These are phyloP conservation scores for Drosophila cardini DNA, from an alignment of 1,140 invertebrate genomes.

Conservation along the genomic window DNA sequence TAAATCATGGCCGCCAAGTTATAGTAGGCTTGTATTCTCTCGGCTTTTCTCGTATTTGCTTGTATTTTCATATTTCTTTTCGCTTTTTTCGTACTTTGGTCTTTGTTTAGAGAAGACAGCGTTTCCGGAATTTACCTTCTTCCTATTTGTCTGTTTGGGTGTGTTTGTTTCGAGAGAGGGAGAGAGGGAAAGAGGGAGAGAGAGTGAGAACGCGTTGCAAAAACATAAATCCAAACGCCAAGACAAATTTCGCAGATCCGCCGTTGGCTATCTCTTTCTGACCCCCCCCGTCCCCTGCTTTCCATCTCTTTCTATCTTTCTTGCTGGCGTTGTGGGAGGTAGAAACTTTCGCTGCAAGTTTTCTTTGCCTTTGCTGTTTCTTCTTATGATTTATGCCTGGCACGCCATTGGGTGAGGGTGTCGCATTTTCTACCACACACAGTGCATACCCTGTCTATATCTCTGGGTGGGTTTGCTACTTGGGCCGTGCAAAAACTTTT, in stretches of 20 bases:
- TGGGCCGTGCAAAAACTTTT: constrained; percentile 64
- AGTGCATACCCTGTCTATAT: constrained; percentile 7
- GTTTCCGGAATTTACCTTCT: constrained; percentile 81
- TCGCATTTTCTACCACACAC: neutral
- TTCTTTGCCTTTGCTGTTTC: constrained; percentile 60
- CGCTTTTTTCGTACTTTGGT: constrained; percentile 26
- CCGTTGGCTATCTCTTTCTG: constrained; percentile 31
- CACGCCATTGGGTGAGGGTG: constrained; percentile 71
- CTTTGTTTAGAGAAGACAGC: constrained; percentile 80
- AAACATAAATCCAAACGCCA: constrained; percentile 83
- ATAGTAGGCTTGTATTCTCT: constrained; percentile 69
- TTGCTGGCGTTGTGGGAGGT: constrained; percentile 5
- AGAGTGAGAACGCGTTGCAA: constrained; percentile 62
- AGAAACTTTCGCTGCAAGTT: constrained; percentile 71
- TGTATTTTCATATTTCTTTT: constrained; percentile 29
- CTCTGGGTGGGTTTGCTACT: constrained; percentile 32
- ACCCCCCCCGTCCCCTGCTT: neutral
- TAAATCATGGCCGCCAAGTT: constrained; percentile 74
- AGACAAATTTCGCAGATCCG: constrained; percentile 84
- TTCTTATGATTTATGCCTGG: constrained; percentile 75
- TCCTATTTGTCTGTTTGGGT: constrained; percentile 34
- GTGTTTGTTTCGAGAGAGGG: constrained; percentile 73
- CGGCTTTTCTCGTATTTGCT: constrained; percentile 35
- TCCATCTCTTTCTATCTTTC: neutral
- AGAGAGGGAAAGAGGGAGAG: constrained; percentile 38